These are phyloP conservation scores for Varecia variegata DNA, from an alignment of 2,797 vertebrate genomes.

Conservation along the genomic window DNA sequence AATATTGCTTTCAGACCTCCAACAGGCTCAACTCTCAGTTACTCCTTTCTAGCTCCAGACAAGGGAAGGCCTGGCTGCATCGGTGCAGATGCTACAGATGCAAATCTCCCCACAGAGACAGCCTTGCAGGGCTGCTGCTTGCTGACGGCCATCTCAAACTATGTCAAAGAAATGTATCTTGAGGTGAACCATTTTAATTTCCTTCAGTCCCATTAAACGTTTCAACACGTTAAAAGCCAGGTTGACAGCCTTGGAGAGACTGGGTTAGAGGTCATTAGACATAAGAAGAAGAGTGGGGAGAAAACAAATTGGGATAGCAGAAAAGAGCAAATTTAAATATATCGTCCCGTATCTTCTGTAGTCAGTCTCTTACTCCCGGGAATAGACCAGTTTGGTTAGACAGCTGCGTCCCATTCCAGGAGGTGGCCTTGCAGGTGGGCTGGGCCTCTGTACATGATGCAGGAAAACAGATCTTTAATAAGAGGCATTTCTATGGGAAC, in stretches of 20 bases:
- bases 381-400: not conserved
- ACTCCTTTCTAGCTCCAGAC: not conserved
- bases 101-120: not conserved
- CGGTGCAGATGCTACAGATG: accelerated
- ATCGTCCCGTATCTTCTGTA: not conserved
- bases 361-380: not conserved
- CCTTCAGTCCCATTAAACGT: not conserved
- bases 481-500: not conserved
- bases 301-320: not conserved
- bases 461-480: not conserved
- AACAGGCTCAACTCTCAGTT: not conserved
- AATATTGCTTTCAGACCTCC: not conserved
- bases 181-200: not conserved
- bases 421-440: not conserved
- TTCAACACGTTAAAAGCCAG: not conserved
- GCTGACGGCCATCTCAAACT: not conserved
- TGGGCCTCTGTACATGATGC: not conserved
- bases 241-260: not conserved
- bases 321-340: not conserved
- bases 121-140: not conserved
- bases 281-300: not conserved
- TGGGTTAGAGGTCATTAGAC: not conserved
- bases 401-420: too few species aligned
- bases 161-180: not conserved
- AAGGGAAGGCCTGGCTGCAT: not conserved